Conservation (phyloP, 1,140 invertebrate species). For the Bicyclus anynana region DNA sequence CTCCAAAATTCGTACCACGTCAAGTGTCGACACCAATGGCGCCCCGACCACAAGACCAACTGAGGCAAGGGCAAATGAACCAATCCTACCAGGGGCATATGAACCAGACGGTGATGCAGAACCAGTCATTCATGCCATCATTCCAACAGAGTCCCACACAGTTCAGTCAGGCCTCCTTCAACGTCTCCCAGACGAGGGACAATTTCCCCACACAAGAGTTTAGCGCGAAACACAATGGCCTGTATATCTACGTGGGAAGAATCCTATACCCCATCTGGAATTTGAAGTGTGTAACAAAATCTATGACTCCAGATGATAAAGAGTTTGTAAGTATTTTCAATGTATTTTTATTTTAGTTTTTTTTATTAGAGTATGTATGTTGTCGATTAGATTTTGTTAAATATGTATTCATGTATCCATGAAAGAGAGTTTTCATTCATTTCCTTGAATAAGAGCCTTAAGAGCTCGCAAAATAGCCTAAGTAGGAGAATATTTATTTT, state of each 20-base stretch:
- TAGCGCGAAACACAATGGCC: constrained; percentile 94
- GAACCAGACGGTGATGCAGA: constrained; percentile 47
- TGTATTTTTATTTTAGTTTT: not conserved
- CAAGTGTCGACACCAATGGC: constrained; percentile 75
- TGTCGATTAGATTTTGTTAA: too few species aligned
- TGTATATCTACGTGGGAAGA: constrained; percentile 93
- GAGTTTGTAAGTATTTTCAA: constrained; percentile 75
- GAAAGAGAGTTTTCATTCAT: too few species aligned
- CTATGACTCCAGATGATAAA: constrained; percentile 77
- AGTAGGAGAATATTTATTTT: too few species aligned
- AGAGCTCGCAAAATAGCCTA: too few species aligned
- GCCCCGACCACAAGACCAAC: constrained; percentile 51
- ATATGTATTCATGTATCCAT: too few species aligned
- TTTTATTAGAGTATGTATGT: constrained; percentile 1
- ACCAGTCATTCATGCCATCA: constrained; percentile 47
- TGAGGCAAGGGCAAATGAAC: constrained; percentile 48
- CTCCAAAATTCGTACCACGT: constrained; percentile 71
- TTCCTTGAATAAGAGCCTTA: too few species aligned
- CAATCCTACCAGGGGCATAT: constrained; percentile 50
- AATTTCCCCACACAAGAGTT: constrained; percentile 78
- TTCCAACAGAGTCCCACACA: constrained; percentile 51
- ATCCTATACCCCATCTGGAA: constrained; percentile 91
- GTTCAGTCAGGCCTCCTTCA: constrained; percentile 63
- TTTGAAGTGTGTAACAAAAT: constrained; percentile 83
- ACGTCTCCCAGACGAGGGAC: constrained; percentile 56